Percentiles rank a stretch among this genome's conserved stretches.
phyloP scores from a whole-genome alignment of 1,140 invertebrate genomes.

The fruit fly (Drosophila melanogaster) region Release_6_plus_ISO1_MT NC_004354.4:13530001-13530500 shows the following conservation, averaged over 20 bases:
- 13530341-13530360: too few relatives aligned
- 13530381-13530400: too few relatives aligned
- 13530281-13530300: not conserved
- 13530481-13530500: too few relatives aligned
- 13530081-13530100: slow-evolving; percentile 81
- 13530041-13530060: slow-evolving; percentile 83
- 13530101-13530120: slow-evolving; percentile 81
- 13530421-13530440: too few relatives aligned
- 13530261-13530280: not conserved
- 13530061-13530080: slow-evolving; percentile 82
- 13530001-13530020: slow-evolving; percentile 42
- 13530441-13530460: too few relatives aligned
- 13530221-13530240: too few relatives aligned
- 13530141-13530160: not conserved
- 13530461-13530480: too few relatives aligned
- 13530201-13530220: too few relatives aligned
- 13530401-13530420: too few relatives aligned
- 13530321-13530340: too few relatives aligned
- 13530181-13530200: not conserved
- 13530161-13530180: not conserved
- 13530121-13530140: slow-evolving; percentile 60
- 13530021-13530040: slow-evolving; percentile 33
- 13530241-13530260: not conserved
- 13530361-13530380: too few relatives aligned
- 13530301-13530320: not conserved